Percentiles rank a stretch among this genome's conserved stretches.
phyloP scores from a whole-genome alignment of 2,888 invertebrate species.

The Pteria penguin region DNA sequence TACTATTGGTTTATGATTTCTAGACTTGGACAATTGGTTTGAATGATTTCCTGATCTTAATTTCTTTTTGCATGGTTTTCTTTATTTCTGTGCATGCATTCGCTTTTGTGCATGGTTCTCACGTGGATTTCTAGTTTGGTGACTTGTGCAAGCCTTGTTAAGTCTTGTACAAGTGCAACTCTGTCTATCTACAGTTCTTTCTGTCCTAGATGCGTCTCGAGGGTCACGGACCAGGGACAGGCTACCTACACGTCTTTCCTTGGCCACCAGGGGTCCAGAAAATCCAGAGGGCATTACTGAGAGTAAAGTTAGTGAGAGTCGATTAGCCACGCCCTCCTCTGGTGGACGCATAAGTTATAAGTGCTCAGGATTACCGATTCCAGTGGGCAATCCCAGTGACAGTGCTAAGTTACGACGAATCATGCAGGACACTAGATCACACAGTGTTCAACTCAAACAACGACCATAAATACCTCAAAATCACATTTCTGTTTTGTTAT shows the following conservation, averaged over 20 bases:
- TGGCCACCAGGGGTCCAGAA: slow-evolving; percentile 64
- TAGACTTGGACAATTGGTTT: not conserved
- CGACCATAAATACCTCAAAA: slow-evolving; percentile 27
- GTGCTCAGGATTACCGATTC: slow-evolving; percentile 74
- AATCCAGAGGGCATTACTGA: slow-evolving; percentile 61
- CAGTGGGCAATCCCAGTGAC: slow-evolving; percentile 67
- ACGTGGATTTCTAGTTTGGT: not conserved
- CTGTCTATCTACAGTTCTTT: slow-evolving; percentile 47
- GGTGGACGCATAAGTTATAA: slow-evolving; percentile 73
- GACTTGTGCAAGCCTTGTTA: no score
- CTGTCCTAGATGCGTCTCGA: slow-evolving; percentile 61
- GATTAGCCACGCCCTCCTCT: slow-evolving; percentile 75
- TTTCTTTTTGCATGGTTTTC: slow-evolving; percentile 26
- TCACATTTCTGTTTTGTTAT: not conserved
- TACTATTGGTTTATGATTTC: not conserved
- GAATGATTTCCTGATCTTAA: not conserved
- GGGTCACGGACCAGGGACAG: slow-evolving; percentile 69
- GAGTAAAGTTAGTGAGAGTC: slow-evolving; percentile 70
- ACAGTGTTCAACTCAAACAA: slow-evolving; percentile 45
- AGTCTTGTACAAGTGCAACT: not conserved
- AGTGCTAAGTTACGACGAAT: slow-evolving; percentile 70
- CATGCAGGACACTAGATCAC: slow-evolving; percentile 55
- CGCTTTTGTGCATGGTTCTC: not conserved
- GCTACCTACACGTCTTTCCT: slow-evolving; percentile 68
- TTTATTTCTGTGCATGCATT: slow-evolving; percentile 23